Percentiles rank a stretch among this genome's conserved stretches.
Conservation (phyloP, 2,888 invertebrate genomes). For the Pandemis heparana region DNA sequence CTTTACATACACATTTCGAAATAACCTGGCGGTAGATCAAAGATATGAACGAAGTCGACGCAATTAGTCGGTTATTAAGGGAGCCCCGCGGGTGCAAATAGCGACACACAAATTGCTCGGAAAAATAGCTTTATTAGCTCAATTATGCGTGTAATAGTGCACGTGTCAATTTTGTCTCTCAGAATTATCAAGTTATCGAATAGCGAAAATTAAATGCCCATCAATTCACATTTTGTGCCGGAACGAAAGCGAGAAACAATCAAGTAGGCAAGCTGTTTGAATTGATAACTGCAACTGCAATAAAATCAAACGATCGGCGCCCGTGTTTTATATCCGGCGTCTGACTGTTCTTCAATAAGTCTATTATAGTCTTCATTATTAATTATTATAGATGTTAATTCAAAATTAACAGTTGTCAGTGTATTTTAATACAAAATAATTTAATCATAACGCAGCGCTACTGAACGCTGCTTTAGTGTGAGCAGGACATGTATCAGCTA, state of each 20-base stretch:
- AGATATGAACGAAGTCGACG: slow-evolving; percentile 52
- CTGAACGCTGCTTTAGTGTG: too few relatives aligned
- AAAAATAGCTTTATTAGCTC: slow-evolving; percentile 62
- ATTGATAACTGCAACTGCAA: background rate
- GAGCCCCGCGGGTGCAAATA: slow-evolving; percentile 49
- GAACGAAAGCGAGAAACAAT: background rate
- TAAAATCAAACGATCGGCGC: background rate
- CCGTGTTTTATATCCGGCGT: background rate
- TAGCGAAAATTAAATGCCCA: slow-evolving; percentile 41
- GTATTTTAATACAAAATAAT: too few relatives aligned
- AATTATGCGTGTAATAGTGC: slow-evolving; percentile 52
- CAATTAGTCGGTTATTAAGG: slow-evolving; percentile 57
- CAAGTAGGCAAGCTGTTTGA: background rate
- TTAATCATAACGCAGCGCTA: too few relatives aligned
- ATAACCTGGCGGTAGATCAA: slow-evolving; percentile 47
- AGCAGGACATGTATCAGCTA: too few relatives aligned
- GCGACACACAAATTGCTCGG: slow-evolving; percentile 52
- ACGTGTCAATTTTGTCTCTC: slow-evolving; percentile 45
- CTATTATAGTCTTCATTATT: too few relatives aligned
- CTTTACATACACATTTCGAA: slow-evolving; percentile 49
- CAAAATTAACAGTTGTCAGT: too few relatives aligned
- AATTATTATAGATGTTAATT: too few relatives aligned
- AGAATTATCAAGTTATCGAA: slow-evolving; percentile 47
- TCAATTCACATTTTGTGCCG: slow-evolving; percentile 25
- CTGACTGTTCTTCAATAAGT: too few relatives aligned